These are phyloP conservation scores for Bovichtus variegatus DNA, from an alignment of 2,797 vertebrate species.

Conservation along the genomic window DNA sequence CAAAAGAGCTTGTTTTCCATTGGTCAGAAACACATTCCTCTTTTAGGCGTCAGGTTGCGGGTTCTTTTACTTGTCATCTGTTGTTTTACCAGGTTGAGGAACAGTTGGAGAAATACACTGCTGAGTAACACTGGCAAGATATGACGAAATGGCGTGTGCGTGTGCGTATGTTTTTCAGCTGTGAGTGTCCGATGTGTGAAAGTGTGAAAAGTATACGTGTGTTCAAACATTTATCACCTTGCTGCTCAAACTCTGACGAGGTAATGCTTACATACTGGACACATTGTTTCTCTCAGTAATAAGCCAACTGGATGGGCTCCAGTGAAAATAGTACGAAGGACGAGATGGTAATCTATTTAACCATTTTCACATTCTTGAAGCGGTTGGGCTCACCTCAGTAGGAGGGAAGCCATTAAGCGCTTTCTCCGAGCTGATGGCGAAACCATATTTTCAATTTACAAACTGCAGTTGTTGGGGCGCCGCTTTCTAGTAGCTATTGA, in stretches of 20 bases:
- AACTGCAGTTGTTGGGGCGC: slow-evolving; percentile 9
- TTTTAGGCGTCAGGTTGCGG: slow-evolving; percentile 53
- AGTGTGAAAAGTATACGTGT: slow-evolving; percentile 39
- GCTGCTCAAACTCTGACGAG: slow-evolving; percentile 32
- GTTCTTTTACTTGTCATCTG: slow-evolving; percentile 14
- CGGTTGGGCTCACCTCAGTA: slow-evolving; percentile 36
- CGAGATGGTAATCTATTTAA: slow-evolving; percentile 70
- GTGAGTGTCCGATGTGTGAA: slow-evolving; percentile 22
- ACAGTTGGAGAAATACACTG: slow-evolving; percentile 22
- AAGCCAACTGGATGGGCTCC: slow-evolving; percentile 63
- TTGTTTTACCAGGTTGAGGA: slow-evolving; percentile 23
- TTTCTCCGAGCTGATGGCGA: slow-evolving; percentile 45
- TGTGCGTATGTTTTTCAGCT: slow-evolving; percentile 5
- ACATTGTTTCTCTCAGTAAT: slow-evolving; percentile 63
- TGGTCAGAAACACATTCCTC: slow-evolving; percentile 58
- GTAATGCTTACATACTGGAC: slow-evolving; percentile 53
- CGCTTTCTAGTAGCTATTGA: slow-evolving; percentile 43
- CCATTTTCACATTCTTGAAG: slow-evolving; percentile 68
- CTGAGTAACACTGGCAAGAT: slow-evolving; percentile 30
- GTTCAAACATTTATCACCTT: slow-evolving; percentile 46
- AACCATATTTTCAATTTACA: slow-evolving; percentile 45
- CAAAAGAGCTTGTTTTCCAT: slow-evolving; percentile 33
- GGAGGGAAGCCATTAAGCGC: slow-evolving; percentile 40
- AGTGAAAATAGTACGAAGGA: slow-evolving; percentile 68
- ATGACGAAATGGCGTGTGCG: background rate